Conservation (phyloP, 1,140 invertebrate genomes). For the Bilobella aurantiaca region DNA sequence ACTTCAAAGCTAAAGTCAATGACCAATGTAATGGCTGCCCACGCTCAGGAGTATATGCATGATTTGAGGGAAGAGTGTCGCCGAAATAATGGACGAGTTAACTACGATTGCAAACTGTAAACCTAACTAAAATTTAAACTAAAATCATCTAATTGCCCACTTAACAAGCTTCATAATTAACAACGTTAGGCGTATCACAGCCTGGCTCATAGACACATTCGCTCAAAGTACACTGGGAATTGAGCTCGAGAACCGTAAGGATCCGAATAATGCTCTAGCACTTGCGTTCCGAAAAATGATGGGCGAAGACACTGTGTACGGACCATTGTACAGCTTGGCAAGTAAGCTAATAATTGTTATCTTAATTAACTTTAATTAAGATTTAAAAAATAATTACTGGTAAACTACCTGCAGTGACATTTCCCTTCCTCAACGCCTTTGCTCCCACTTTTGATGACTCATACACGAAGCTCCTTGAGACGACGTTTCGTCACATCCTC, state of each 20-base stretch:
- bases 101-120: conserved; percentile 25
- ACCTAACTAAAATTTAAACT: not conserved
- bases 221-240: conserved; percentile 20
- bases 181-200: conserved; percentile 15
- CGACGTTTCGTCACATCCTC: conserved; percentile 18
- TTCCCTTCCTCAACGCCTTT: conserved; percentile 20
- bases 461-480: conserved; percentile 14
- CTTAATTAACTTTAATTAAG: too few relatives aligned
- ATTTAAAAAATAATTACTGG: too few relatives aligned
- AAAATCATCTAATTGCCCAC: not conserved
- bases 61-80: conserved; percentile 14
- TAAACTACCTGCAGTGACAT: conserved; percentile 29
- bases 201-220: conserved; percentile 29
- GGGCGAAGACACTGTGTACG: conserved; percentile 14
- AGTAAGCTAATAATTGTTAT: conserved; percentile 15
- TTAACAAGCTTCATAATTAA: conserved; percentile 1
- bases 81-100: conserved; percentile 6
- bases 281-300: conserved; percentile 22
- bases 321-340: conserved; percentile 17
- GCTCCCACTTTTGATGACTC: conserved; percentile 19
- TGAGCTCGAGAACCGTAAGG: conserved; percentile 17
- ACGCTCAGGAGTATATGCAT: conserved; percentile 14
- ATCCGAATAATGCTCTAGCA: conserved; percentile 25
- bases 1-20: conserved; percentile 19
- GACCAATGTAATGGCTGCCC: not conserved